Conservation (phyloP, 2,113 vertebrate genomes). For the Rhegmatorhina hoffmannsi region DNA sequence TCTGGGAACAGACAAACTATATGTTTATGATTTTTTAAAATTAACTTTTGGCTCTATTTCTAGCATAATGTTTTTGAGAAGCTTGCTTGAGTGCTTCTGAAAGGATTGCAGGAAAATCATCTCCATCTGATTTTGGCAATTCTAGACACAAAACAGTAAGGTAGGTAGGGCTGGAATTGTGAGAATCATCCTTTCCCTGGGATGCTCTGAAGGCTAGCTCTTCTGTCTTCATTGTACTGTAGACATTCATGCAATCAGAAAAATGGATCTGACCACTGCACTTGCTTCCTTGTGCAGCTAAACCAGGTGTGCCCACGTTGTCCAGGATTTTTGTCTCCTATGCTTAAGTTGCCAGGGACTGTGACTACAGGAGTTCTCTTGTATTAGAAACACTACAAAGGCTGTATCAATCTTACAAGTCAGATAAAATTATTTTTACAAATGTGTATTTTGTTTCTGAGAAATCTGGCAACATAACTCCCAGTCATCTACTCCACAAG, state of each 20-base stretch:
- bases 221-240: not conserved
- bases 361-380: not conserved
- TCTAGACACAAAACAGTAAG: not conserved
- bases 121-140: not conserved
- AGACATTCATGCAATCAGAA: not conserved
- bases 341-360: not conserved
- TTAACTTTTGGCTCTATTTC: not conserved
- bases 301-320: not conserved
- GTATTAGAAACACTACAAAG: not conserved
- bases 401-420: not conserved
- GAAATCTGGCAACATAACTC: not conserved
- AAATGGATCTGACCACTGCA: not conserved
- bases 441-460: not conserved
- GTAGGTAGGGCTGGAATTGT: not conserved
- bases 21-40: not conserved
- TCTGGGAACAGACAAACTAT: not conserved
- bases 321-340: not conserved
- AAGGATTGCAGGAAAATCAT: not conserved
- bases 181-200: not conserved
- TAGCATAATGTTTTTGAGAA: not conserved
- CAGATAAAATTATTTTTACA: not conserved
- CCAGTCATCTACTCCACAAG: not conserved
- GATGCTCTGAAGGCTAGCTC: not conserved
- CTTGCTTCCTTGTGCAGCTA: not conserved
- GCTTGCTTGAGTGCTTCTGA: not conserved